Percentiles rank a stretch among this genome's conserved stretches.
Evolutionary conservation across 1,140 invertebrate species (phyloP).

Genomic region (Pseudomyrmex flavicornis): DNA sequence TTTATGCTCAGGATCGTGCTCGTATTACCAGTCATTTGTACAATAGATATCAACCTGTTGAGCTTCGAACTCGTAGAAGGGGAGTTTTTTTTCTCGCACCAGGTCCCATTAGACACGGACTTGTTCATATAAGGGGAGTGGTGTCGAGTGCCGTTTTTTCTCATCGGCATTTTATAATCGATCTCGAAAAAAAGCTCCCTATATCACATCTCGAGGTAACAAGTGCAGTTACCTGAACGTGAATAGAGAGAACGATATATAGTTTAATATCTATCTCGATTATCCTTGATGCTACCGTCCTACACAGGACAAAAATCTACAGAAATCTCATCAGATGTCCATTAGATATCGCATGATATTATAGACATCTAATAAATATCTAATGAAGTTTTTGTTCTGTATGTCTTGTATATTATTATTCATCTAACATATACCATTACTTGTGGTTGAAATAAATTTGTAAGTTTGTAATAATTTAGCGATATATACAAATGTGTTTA

Average conservation of each 20-base stretch:
- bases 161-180: conserved; percentile 59
- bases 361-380: no score
- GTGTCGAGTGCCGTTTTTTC: conserved; percentile 58
- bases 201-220: conserved; percentile 17
- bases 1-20: conserved; percentile 58
- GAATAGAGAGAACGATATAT: background rate
- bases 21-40: conserved; percentile 62
- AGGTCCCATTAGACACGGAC: conserved; percentile 59
- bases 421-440: no score
- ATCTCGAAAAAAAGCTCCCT: conserved; percentile 62
- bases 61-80: conserved; percentile 53
- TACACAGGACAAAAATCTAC: no score
- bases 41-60: conserved; percentile 76
- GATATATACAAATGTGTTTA: no score
- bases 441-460: no score
- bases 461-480: no score
- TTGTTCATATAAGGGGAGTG: conserved; percentile 33
- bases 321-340: no score
- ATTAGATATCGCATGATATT: no score
- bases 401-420: no score
- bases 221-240: conserved; percentile 59
- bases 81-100: conserved; percentile 74
- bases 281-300: background rate
- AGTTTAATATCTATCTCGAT: background rate
- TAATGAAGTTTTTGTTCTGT: no score